phyloP scores from a whole-genome alignment of 2,888 invertebrate genomes.

The Furcula furcula region DNA sequence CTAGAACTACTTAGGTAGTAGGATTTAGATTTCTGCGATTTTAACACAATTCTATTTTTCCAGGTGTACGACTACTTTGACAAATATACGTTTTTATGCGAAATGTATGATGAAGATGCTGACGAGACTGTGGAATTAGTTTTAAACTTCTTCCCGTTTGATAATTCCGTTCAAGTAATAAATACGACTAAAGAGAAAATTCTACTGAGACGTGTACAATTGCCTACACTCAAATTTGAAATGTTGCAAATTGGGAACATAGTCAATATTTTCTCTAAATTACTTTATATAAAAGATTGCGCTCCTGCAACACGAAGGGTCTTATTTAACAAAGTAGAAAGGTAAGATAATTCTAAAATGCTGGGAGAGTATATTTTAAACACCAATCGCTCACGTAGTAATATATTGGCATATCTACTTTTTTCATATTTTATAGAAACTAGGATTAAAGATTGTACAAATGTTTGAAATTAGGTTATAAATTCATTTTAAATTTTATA shows the following conservation, averaged over 20 bases:
- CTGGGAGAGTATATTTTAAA: too few relatives aligned
- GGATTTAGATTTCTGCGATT: too few relatives aligned
- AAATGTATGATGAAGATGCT: slow-evolving; percentile 92
- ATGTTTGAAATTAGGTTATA: too few relatives aligned
- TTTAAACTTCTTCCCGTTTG: slow-evolving; percentile 88
- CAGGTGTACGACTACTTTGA: slow-evolving; percentile 77
- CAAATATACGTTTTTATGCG: slow-evolving; percentile 85
- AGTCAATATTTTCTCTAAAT: slow-evolving; percentile 87
- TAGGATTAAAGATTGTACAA: too few relatives aligned
- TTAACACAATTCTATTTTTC: slow-evolving; percentile 13
- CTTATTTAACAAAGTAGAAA: slow-evolving; percentile 83
- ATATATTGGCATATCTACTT: too few relatives aligned
- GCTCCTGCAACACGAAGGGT: slow-evolving; percentile 85
- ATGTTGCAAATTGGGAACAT: slow-evolving; percentile 89
- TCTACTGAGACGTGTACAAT: slow-evolving; percentile 84
- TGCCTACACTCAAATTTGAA: slow-evolving; percentile 82
- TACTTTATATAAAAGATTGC: slow-evolving; percentile 86
- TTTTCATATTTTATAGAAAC: too few relatives aligned
- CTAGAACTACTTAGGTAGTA: too few relatives aligned
- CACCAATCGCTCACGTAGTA: too few relatives aligned
- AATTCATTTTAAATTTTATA: too few relatives aligned
- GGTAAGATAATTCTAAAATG: too few relatives aligned
- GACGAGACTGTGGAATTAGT: slow-evolving; percentile 85
- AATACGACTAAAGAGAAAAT: slow-evolving; percentile 82
- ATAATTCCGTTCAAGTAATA: slow-evolving; percentile 90